Percentiles rank a stretch among this genome's conserved stretches.
Conservation (phyloP, 2,113 vertebrate genomes). For the Columba janthina region DNA sequence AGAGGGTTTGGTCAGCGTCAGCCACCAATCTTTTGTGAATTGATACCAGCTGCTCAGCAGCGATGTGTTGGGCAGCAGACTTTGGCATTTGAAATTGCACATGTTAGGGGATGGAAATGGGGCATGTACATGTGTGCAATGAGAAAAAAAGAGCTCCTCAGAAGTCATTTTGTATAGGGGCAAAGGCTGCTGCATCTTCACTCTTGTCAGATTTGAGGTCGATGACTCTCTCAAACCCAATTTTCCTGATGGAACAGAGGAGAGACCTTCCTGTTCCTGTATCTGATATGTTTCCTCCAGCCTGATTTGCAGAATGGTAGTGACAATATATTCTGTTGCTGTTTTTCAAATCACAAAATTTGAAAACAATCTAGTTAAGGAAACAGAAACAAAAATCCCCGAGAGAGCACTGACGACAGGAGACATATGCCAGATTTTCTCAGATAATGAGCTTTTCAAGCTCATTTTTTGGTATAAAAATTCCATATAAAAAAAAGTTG, state of each 20-base stretch:
- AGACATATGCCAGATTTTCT: background rate
- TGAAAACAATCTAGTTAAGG: slow-evolving; percentile 7
- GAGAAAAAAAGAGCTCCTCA: background rate
- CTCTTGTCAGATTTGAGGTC: background rate
- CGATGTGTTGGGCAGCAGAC: background rate
- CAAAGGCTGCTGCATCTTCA: background rate
- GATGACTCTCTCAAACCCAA: background rate
- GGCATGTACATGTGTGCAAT: background rate
- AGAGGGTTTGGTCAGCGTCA: background rate
- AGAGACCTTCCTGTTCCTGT: background rate
- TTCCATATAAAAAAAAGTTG: background rate
- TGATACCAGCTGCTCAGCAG: background rate
- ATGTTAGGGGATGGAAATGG: background rate
- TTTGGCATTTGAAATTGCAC: background rate
- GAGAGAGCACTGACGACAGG: background rate
- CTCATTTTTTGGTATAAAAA: background rate
- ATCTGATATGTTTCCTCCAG: background rate
- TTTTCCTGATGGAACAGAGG: background rate
- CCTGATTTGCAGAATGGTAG: background rate
- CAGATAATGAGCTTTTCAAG: background rate
- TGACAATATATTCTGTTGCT: background rate
- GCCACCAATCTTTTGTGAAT: background rate
- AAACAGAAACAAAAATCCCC: background rate
- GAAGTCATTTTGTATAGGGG: background rate
- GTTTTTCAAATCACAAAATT: background rate